phyloP scores from a whole-genome alignment of 2,888 invertebrate genomes.

The Herminia tarsipennalis region DNA sequence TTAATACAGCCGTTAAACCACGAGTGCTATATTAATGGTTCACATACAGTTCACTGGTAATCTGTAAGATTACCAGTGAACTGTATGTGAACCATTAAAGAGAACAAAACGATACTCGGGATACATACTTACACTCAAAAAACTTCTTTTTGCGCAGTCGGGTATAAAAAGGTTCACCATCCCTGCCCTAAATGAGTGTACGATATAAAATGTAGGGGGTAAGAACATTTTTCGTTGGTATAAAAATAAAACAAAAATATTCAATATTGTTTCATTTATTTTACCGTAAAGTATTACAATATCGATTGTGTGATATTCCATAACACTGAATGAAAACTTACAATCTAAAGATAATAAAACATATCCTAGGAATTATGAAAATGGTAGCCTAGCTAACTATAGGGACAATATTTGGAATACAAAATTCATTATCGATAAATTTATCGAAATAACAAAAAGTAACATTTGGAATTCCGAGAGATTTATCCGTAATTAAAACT shows the following conservation, averaged over 20 bases:
- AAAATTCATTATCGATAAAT: slow-evolving; percentile 64
- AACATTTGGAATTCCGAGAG: slow-evolving; percentile 76
- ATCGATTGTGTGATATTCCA: slow-evolving; percentile 54
- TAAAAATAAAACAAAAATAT: slow-evolving; percentile 18
- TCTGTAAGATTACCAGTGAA: too few species aligned
- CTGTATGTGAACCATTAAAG: too few species aligned
- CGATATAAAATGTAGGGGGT: too few species aligned
- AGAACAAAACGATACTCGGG: too few species aligned
- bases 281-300: slow-evolving; percentile 68
- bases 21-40: too few species aligned
- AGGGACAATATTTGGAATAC: slow-evolving; percentile 60
- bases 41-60: too few species aligned
- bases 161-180: too few species aligned
- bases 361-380: slow-evolving; percentile 55
- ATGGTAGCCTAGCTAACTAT: slow-evolving; percentile 62
- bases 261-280: slow-evolving; percentile 60
- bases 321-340: slow-evolving; percentile 61
- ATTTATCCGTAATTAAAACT: slow-evolving; percentile 60
- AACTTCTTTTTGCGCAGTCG: too few species aligned
- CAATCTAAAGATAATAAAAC: slow-evolving; percentile 60
- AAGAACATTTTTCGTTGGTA: too few species aligned
- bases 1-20: too few species aligned
- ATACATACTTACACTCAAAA: too few species aligned
- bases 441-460: slow-evolving; percentile 72
- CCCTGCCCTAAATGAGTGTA: too few species aligned